Base-by-base conservation (phyloP, 2,888 invertebrate genomes). In the Polietes domitor region DNA sequence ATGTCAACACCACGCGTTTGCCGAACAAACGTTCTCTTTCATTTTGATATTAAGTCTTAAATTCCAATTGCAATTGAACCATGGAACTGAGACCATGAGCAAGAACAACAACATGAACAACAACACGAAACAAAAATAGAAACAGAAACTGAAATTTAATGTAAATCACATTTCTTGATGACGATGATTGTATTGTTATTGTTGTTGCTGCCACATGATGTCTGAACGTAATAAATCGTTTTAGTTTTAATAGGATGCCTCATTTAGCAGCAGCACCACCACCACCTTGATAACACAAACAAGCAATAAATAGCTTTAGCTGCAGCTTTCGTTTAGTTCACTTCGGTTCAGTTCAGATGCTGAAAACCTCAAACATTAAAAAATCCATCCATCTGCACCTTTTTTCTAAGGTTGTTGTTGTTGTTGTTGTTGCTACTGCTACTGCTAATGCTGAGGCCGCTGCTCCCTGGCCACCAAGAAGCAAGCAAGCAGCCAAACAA, bases 341-440 rank as follows among this genome's bases (percentile, higher is more conserved):
- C 50, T 32, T 37, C 37, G 12, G 12, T 58, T 32, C 58, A 19
- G 50, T 75, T 28, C 70, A n/a, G n/a, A 32, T 55, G 21, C 55
- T 41, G 32, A 55, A 71, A 65, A 77, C 72, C 73, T 70, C 73
- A 70, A 77, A 21, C 55, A 55, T 72, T 32, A 72, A 78, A 77
- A 78, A 50, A 61, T 76, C 28, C 68, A 79, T 71, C 58, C 37
- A 73, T 82, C 78, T 78, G 79, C 72, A 83, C 47, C 76, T 83
- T 50, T 72, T 79, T 61, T 32, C 15, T 0, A 10, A 9, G 17
- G 19, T 6, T 53, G 53, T 53, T 26, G 9, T 15, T 58, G 68
- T 21, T 41, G 28, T 17, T 28, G 26, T 15, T 15, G 15, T 61
- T 65, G 65, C 37, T 19, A 65, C 32, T 10, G 10, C 9, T 41